Evolutionary conservation across 23 tunicate genomes (phyloP), one percentile per base, ranked within the genome.

Genomic region (Trididemnum clinides): DNA sequence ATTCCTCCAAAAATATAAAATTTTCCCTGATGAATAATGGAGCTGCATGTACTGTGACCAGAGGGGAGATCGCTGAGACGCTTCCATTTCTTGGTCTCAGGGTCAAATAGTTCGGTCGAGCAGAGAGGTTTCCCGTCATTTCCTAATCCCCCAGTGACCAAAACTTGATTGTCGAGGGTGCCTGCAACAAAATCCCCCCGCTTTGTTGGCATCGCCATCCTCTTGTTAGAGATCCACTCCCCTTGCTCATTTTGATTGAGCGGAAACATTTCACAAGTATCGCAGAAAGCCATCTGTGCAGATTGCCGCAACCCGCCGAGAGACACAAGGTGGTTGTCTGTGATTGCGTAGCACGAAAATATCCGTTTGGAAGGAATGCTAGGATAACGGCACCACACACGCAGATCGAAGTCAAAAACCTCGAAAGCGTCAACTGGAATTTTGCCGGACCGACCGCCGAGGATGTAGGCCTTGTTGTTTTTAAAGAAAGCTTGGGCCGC

Each of bases 381-480:
- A 0, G 98, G 98, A 36, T 94, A 94, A 0, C 27, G 30, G 21
- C 71, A 57, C 98, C 98, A 94, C 30, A 36, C 36, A 33, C 88
- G 58, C 33, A 63, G 22, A 58, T 85, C 94, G 33, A 85, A 89
- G 66, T 89, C 94, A 51, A 84, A 94, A 27, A 85, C 90, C 50
- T 94, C 98, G 50, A 94, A 94, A 33, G 86, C 58, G 34, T 88
- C 86, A 33, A 94, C 98, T 0, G 98, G 98, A 0, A 94, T 50
- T 75, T 94, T 94, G 2, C 98, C 98, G 37, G 65, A 74, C 35
- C 98, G 73, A 4, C 98, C 98, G 2, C 98, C 98, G 34, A 94
- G 34, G 28, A 94, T 90, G 79, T 85, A 89, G 1, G 77, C 86
- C 50, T 94, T 94, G 85, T 74, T 78, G 88, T 89, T 85, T 34